These are phyloP conservation scores for Ennomos erosarius DNA, from an alignment of 2,888 invertebrate genomes.

Conservation along the genomic window DNA sequence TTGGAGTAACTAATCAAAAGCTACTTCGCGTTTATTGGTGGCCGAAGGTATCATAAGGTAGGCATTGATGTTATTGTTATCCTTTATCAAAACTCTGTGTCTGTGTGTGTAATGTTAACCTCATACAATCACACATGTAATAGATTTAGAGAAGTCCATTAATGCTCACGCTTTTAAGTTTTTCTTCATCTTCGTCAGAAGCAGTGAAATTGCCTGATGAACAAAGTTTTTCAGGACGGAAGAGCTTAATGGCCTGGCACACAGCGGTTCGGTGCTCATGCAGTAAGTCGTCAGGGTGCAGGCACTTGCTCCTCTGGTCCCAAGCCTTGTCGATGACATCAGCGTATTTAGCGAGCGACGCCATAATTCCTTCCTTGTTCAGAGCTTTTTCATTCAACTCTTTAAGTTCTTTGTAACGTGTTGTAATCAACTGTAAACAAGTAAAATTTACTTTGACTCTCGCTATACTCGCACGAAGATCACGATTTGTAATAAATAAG, in stretches of 20 bases:
- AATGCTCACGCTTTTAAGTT: not conserved
- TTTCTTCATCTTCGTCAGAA: slow-evolving; percentile 47
- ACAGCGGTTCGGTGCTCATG: slow-evolving; percentile 67
- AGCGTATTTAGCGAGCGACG: not conserved
- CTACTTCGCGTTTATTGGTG: too few species aligned
- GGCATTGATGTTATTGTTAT: too few species aligned
- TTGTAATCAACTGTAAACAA: not conserved
- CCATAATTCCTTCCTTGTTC: slow-evolving; percentile 3
- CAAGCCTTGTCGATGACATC: not conserved
- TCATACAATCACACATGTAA: not conserved
- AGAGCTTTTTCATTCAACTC: not conserved
- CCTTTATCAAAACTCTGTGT: too few species aligned
- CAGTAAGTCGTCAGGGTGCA: slow-evolving; percentile 4
- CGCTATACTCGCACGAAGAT: too few species aligned
- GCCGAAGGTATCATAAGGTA: too few species aligned
- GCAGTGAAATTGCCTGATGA: slow-evolving; percentile 85
- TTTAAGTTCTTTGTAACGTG: not conserved
- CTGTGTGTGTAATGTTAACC: too few species aligned
- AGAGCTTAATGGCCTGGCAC: slow-evolving; percentile 94
- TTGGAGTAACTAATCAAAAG: too few species aligned
- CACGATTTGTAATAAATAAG: too few species aligned
- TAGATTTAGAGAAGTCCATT: not conserved
- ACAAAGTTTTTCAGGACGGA: slow-evolving; percentile 63
- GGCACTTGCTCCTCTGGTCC: not conserved
- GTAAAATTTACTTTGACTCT: too few species aligned